Conservation (phyloP, 2,888 invertebrate species). For the Hypolimnas misippus region DNA sequence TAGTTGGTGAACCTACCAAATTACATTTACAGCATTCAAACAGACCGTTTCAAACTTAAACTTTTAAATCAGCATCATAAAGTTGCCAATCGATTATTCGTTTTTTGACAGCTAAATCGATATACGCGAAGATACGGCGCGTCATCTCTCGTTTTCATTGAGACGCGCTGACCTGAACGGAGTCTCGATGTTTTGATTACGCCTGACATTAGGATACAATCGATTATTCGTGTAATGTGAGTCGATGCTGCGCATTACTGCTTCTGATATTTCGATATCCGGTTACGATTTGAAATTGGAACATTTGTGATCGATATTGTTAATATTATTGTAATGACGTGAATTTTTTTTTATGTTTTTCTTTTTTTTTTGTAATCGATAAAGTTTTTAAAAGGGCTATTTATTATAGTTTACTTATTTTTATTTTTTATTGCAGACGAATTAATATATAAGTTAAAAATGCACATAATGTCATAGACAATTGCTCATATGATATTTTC, state of each 20-base stretch:
- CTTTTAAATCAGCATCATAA: constrained; percentile 24
- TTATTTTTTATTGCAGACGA: no score
- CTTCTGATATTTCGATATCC: constrained; percentile 54
- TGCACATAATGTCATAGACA: no score
- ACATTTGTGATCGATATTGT: constrained; percentile 29
- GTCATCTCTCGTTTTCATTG: constrained; percentile 76
- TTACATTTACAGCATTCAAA: constrained; percentile 5
- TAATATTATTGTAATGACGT: constrained; percentile 10
- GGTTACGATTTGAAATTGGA: constrained; percentile 57
- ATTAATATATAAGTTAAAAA: no score
- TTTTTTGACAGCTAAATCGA: constrained; percentile 28
- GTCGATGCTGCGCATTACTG: constrained; percentile 58
- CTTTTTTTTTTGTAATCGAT: no score
- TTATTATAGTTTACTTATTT: no score
- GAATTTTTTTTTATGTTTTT: no score
- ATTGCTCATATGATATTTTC: neutral
- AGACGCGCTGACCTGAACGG: constrained; percentile 78
- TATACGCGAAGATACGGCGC: constrained; percentile 52
- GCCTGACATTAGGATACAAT: constrained; percentile 78
- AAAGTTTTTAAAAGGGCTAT: no score
- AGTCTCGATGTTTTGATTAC: constrained; percentile 76
- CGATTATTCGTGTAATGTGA: constrained; percentile 78
- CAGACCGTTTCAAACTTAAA: constrained; percentile 10
- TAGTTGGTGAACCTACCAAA: constrained; percentile 21
- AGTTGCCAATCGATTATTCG: constrained; percentile 31